These are phyloP conservation scores for Argya squamiceps DNA, from an alignment of 2,797 vertebrate species.

Conservation along the genomic window DNA sequence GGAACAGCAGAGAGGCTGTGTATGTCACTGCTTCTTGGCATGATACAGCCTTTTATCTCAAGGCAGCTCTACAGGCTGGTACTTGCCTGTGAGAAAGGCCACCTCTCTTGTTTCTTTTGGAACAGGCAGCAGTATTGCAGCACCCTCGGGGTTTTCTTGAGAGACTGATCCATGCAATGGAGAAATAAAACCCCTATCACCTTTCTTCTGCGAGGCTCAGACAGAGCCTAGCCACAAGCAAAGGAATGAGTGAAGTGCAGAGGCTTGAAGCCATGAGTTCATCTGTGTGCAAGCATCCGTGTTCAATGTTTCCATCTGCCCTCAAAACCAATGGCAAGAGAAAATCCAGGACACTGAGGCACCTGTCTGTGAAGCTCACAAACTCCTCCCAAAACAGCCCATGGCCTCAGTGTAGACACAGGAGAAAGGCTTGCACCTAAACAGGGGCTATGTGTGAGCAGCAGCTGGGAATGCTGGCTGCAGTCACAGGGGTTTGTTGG, in stretches of 20 bases:
- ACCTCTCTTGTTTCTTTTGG: background rate
- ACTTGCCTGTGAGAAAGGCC: background rate
- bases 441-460: background rate
- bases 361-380: background rate
- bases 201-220: background rate
- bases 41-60: background rate
- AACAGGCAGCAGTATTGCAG: background rate
- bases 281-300: background rate
- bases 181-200: background rate
- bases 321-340: background rate
- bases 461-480: background rate
- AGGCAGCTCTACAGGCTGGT: background rate
- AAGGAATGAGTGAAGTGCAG: background rate
- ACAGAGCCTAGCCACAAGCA: background rate
- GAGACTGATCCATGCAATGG: background rate
- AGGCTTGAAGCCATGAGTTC: background rate
- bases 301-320: background rate
- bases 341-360: background rate
- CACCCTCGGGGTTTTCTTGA: accelerated
- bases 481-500: background rate
- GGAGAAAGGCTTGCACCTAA: background rate
- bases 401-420: background rate
- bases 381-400: background rate
- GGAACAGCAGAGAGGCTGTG: background rate
- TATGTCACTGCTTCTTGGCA: background rate